Evolutionary conservation across 2,888 invertebrate genomes (phyloP).

Genomic region (Cryptocephalus primarius): DNA sequence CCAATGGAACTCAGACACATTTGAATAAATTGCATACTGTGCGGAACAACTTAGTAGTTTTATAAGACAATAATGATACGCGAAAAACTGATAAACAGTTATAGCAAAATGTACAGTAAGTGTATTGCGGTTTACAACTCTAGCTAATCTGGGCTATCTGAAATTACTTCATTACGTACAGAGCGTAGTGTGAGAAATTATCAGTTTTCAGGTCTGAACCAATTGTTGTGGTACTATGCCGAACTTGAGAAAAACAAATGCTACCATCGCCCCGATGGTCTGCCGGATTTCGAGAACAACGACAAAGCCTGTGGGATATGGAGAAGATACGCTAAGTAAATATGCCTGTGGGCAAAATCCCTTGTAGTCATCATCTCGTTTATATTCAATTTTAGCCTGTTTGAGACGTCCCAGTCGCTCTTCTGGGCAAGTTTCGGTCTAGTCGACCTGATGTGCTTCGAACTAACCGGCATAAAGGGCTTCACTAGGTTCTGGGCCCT

Average conservation of each 20-base stretch:
- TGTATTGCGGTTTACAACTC: too few species aligned
- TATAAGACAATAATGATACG: too few species aligned
- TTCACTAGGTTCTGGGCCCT: constrained; percentile 96
- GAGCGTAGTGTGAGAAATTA: too few species aligned
- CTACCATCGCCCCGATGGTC: constrained; percentile 59
- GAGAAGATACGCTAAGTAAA: constrained; percentile 80
- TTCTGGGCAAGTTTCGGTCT: constrained; percentile 98
- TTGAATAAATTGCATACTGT: too few species aligned
- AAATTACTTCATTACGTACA: too few species aligned
- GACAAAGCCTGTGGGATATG: constrained; percentile 77
- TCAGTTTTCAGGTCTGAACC: constrained; percentile 60
- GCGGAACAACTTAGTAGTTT: too few species aligned
- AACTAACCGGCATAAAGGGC: constrained; percentile 87
- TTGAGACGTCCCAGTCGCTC: constrained; percentile 93
- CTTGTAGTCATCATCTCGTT: not conserved
- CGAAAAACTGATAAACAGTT: too few species aligned
- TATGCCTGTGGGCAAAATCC: not conserved
- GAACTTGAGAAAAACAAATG: constrained; percentile 80
- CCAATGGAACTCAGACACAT: too few species aligned
- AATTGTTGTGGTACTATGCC: constrained; percentile 86
- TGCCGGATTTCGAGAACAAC: constrained; percentile 75
- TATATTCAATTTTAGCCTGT: constrained; percentile 54
- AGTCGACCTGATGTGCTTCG: constrained; percentile 88
- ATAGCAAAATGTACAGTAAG: too few species aligned
- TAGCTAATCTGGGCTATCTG: too few species aligned